Conservation (phyloP, 1,140 invertebrate species). For the Eumaeus atala region DNA sequence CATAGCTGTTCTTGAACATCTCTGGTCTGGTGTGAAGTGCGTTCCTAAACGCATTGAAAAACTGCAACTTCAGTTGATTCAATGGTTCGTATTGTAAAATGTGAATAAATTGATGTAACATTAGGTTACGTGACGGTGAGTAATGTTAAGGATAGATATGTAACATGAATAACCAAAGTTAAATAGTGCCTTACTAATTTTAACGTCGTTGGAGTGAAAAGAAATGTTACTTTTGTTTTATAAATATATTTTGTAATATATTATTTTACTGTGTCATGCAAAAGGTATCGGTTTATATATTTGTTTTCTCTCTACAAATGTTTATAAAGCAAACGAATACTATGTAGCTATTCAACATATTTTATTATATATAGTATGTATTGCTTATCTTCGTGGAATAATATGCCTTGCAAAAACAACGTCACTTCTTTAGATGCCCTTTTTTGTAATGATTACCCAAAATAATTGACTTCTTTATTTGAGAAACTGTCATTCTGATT, state of each 20-base stretch:
- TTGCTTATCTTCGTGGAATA: neutral
- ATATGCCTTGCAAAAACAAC: too few species aligned
- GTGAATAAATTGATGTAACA: neutral
- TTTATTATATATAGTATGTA: neutral
- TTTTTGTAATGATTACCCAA: too few species aligned
- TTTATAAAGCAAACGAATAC: neutral
- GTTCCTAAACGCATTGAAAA: too few species aligned
- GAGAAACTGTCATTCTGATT: too few species aligned
- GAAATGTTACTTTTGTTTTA: slow-evolving; percentile 5
- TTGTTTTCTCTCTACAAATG: neutral
- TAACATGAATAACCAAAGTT: slow-evolving; percentile 42
- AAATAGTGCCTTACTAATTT: slow-evolving; percentile 49
- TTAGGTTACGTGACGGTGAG: neutral
- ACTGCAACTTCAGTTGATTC: neutral
- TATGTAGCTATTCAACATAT: neutral
- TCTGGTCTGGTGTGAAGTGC: too few species aligned
- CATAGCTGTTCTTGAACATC: neutral
- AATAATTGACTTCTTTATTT: too few species aligned
- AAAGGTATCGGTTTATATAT: neutral
- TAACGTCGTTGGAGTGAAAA: slow-evolving; percentile 26
- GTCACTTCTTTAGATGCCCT: too few species aligned
- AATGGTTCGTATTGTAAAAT: neutral
- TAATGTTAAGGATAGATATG: neutral
- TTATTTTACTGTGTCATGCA: neutral
- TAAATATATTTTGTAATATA: neutral